A percentile compares a stretch with the other conserved stretches of the same genome.
These are phyloP conservation scores for Nanorana parkeri DNA, from an alignment of 2,113 vertebrate species.

Conservation along the genomic window DNA sequence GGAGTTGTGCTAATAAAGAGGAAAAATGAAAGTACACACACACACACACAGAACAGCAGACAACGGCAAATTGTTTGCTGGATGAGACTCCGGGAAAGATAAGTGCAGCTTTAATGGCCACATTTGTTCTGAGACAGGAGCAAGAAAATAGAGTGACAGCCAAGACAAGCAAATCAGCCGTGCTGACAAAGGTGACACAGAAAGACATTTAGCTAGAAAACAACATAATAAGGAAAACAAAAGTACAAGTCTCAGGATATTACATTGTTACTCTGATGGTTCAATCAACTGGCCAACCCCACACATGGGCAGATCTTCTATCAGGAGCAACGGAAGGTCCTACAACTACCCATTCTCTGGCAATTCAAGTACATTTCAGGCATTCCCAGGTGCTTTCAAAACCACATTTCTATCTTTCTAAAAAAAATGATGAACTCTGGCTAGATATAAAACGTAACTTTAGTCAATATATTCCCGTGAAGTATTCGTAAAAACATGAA, in stretches of 20 bases:
- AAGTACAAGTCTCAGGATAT: background rate
- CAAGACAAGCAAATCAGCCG: background rate
- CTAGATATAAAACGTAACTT: too few species aligned
- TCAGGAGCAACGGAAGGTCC: background rate
- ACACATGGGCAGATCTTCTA: background rate
- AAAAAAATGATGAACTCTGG: too few species aligned
- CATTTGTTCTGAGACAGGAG: background rate
- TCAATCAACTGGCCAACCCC: background rate
- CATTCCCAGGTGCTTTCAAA: too few species aligned
- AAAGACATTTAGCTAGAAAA: background rate
- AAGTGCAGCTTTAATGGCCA: background rate
- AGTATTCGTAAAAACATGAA: too few species aligned
- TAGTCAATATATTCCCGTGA: too few species aligned
- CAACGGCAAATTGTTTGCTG: background rate
- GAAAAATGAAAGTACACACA: slow-evolving; percentile 8
- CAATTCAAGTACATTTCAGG: too few species aligned
- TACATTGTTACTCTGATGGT: background rate
- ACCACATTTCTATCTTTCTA: too few species aligned
- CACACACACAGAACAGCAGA: background rate
- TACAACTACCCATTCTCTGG: too few species aligned
- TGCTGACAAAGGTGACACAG: background rate
- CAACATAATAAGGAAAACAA: background rate
- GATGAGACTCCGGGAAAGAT: background rate
- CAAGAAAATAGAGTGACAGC: slow-evolving; percentile 1
- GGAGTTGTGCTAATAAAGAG: slow-evolving; percentile 37